Percentiles rank a stretch among this genome's conserved stretches.
Evolutionary conservation across 2,797 vertebrate species (phyloP).

Genomic region (Margarornis squamiger): DNA sequence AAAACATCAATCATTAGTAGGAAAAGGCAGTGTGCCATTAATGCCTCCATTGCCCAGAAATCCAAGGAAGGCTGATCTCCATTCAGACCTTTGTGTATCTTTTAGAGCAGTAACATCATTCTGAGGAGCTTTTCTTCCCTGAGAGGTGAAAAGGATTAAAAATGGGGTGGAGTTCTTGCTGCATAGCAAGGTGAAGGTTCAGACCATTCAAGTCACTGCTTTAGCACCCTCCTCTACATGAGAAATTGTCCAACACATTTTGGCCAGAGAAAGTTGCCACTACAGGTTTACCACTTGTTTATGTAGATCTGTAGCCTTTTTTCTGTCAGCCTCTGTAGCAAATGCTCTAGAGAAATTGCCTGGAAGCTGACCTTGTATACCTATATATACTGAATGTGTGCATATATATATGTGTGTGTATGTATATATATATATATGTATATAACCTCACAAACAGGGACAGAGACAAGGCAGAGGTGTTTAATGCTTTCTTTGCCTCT

Average conservation of each 20-base stretch:
- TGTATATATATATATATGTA: background rate
- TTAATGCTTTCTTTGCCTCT: background rate
- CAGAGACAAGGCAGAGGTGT: background rate
- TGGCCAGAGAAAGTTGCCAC: background rate
- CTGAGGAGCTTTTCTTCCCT: background rate
- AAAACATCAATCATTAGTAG: background rate
- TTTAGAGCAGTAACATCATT: background rate
- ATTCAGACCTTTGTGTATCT: background rate
- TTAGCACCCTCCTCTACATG: background rate
- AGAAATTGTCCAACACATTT: background rate
- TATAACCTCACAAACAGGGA: background rate
- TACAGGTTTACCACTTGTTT: background rate
- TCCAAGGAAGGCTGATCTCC: background rate
- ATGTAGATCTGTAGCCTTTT: background rate
- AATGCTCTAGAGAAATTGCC: background rate
- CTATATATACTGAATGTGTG: background rate
- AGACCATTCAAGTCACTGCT: background rate
- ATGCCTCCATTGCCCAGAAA: background rate
- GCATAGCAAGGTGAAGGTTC: background rate
- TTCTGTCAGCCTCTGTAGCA: background rate
- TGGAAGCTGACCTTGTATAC: background rate
- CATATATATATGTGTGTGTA: background rate
- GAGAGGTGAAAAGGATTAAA: background rate
- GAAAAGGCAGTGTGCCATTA: background rate
- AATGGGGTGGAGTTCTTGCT: background rate